These are phyloP conservation scores for Plectrocnemia conspersa DNA, from an alignment of 1,140 invertebrate genomes.

Conservation along the genomic window DNA sequence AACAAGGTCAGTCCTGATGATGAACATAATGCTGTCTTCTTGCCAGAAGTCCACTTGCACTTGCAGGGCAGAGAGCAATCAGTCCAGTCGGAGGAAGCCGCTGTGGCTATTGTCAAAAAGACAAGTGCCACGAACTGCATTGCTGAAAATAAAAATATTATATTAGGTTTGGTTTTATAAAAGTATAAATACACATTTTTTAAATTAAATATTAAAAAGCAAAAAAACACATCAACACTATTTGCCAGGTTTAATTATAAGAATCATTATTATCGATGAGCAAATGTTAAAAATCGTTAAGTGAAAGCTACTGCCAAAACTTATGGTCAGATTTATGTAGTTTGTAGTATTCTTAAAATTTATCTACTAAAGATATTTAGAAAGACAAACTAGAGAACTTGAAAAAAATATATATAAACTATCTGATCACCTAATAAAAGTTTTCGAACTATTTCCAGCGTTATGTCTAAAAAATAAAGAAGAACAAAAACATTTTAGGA, in stretches of 20 bases:
- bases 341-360: too few relatives aligned
- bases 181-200: slow-evolving; percentile 2
- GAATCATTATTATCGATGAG: neutral
- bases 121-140: slow-evolving; percentile 47
- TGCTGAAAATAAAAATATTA: slow-evolving; percentile 25
- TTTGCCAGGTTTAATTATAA: neutral
- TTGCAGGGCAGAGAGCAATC: slow-evolving; percentile 71
- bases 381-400: too few relatives aligned
- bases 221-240: neutral
- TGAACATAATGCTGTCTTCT: slow-evolving; percentile 78
- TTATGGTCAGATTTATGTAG: too few relatives aligned
- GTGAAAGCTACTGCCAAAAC: too few relatives aligned
- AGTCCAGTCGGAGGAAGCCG: slow-evolving; percentile 65
- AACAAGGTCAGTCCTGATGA: slow-evolving; percentile 69
- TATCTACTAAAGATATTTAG: too few relatives aligned
- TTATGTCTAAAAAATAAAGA: too few relatives aligned
- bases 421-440: too few relatives aligned
- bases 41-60: slow-evolving; percentile 86
- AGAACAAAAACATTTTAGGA: too few relatives aligned
- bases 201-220: neutral
- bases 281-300: too few relatives aligned
- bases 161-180: neutral
- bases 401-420: too few relatives aligned
- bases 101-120: slow-evolving; percentile 48
- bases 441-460: too few relatives aligned